Conservation (phyloP, 2,888 invertebrate genomes). For the Deilephila porcellus region DNA sequence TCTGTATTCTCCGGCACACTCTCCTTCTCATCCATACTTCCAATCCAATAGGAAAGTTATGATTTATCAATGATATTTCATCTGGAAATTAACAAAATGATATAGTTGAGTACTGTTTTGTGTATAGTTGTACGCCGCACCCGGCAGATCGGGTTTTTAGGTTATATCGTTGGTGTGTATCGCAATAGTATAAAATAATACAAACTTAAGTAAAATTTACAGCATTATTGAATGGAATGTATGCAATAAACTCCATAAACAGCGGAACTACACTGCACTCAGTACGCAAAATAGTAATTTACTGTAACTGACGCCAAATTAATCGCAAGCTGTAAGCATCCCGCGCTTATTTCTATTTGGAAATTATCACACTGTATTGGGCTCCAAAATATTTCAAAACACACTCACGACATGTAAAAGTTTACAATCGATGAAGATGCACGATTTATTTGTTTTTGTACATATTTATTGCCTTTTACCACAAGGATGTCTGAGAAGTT, state of each 20-base stretch:
- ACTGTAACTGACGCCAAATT: conserved; percentile 64
- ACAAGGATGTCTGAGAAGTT: conserved; percentile 50
- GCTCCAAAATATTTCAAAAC: not conserved
- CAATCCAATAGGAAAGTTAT: conserved; percentile 57
- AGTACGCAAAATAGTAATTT: conserved; percentile 37
- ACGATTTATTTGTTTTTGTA: conserved; percentile 14
- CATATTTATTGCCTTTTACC: conserved; percentile 31
- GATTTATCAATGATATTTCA: conserved; percentile 51
- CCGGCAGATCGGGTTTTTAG: conserved; percentile 72
- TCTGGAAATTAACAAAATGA: conserved; percentile 58
- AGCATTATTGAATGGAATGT: not conserved
- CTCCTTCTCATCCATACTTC: conserved; percentile 74
- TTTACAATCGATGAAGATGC: not conserved
- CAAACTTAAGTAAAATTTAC: conserved; percentile 31
- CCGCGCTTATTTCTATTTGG: conserved; percentile 71
- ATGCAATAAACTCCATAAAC: not conserved
- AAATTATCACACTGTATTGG: conserved; percentile 15
- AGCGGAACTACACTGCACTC: not conserved
- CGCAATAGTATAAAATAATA: conserved; percentile 25
- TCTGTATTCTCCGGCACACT: conserved; percentile 54
- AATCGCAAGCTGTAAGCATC: conserved; percentile 63
- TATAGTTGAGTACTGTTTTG: not conserved
- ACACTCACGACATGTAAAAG: conserved; percentile 11
- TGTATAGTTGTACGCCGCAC: conserved; percentile 44
- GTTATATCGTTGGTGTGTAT: conserved; percentile 61